phyloP scores from a whole-genome alignment of 2,113 vertebrate species.

The Cheirogaleus medius region DNA sequence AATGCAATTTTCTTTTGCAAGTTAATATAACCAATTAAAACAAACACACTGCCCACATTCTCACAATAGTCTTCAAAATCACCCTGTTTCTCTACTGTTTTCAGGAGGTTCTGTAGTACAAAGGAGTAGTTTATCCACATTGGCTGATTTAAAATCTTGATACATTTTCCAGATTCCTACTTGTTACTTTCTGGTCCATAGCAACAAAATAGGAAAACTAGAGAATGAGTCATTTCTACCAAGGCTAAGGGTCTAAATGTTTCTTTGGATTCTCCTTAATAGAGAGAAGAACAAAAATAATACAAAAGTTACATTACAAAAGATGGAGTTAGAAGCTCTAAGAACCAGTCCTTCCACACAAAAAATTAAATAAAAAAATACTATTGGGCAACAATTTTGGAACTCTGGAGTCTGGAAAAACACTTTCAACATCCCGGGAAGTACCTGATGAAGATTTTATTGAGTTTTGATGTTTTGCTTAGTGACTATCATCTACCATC shows the following conservation, averaged over 20 bases:
- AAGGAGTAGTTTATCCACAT: neutral
- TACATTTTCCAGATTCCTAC: conserved; percentile 32
- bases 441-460: neutral
- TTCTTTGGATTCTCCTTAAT: neutral
- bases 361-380: neutral
- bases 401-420: neutral
- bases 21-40: neutral
- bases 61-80: neutral
- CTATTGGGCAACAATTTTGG: neutral
- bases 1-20: neutral
- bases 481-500: neutral
- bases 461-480: neutral
- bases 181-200: neutral
- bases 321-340: neutral
- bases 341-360: neutral
- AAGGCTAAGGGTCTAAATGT: neutral
- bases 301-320: neutral
- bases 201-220: conserved; percentile 44
- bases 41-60: neutral
- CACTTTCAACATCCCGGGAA: neutral
- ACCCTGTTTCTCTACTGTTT: neutral
- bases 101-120: neutral
- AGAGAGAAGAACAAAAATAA: neutral
- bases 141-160: neutral
- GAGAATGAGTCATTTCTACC: neutral